Percentiles rank a stretch among this genome's conserved stretches.
Evolutionary conservation across 2,113 vertebrate genomes (phyloP).

Genomic region (Nannobrachium achirus): DNA sequence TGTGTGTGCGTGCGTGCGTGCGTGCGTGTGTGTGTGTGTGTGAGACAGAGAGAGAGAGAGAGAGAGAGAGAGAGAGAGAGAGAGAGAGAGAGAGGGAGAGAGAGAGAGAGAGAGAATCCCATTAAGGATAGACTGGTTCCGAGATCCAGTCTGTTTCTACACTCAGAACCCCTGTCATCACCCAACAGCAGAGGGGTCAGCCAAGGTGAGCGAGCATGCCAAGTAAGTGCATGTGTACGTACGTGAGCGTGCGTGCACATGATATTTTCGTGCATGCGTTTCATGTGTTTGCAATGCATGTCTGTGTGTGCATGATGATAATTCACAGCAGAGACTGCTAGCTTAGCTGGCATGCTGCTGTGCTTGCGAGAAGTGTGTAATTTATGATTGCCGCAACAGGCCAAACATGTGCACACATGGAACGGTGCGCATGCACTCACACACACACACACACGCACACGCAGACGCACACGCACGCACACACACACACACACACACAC

Average conservation of each 20-base stretch:
- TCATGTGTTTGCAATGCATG: neutral
- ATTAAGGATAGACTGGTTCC: constrained; percentile 26
- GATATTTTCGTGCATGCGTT: neutral
- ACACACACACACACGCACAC: constrained; percentile 17
- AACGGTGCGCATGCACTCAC: too few species aligned
- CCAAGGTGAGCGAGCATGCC: constrained; percentile 45
- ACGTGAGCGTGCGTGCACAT: neutral
- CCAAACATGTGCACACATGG: constrained; percentile 10
- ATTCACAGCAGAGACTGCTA: constrained; percentile 13
- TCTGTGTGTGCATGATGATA: neutral
- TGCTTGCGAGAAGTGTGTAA: constrained; percentile 30
- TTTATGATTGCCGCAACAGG: constrained; percentile 38
- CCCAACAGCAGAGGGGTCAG: constrained; percentile 25
- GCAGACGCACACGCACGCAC: constrained; percentile 7
- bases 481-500: neutral
- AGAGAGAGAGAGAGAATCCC: neutral
- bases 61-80: too few species aligned
- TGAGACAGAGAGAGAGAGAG: too few species aligned
- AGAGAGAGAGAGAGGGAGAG: too few species aligned
- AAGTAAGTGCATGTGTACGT: constrained; percentile 14
- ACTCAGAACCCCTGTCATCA: constrained; percentile 43
- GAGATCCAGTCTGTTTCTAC: constrained; percentile 9
- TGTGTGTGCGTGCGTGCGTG: too few species aligned
- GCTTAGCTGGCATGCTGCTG: constrained; percentile 19
- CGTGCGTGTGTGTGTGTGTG: neutral